Evolutionary conservation across 2,113 vertebrate species (phyloP).

Genomic region (Tragelaphus scriptus): DNA sequence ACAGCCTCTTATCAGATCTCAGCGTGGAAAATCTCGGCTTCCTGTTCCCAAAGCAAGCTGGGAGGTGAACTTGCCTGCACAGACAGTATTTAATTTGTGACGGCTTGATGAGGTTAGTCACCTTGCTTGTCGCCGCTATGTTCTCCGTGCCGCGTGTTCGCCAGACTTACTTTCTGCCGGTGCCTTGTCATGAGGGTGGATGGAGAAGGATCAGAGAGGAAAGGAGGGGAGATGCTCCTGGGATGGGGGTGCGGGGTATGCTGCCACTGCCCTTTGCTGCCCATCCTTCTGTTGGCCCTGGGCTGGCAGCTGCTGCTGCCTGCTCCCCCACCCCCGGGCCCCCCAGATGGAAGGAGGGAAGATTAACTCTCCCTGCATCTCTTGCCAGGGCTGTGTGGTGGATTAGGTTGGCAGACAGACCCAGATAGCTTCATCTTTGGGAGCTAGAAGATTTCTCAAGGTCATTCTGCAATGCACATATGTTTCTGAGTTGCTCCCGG

Average conservation of each 20-base stretch:
- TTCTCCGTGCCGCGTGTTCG: neutral
- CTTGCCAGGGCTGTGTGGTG: slow-evolving; percentile 47
- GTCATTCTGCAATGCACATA: neutral
- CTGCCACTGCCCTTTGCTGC: neutral
- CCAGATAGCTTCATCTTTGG: slow-evolving; percentile 54
- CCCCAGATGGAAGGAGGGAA: slow-evolving; percentile 45
- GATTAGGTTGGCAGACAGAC: slow-evolving; percentile 69
- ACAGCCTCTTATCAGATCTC: slow-evolving; percentile 37
- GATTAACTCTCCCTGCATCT: slow-evolving; percentile 61
- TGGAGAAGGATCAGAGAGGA: neutral
- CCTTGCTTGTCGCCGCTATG: slow-evolving; percentile 42
- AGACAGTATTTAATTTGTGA: slow-evolving; percentile 65
- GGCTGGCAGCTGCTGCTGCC: slow-evolving; percentile 24
- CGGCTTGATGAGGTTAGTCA: slow-evolving; percentile 65
- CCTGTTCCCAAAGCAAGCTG: slow-evolving; percentile 20
- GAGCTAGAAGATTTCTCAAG: slow-evolving; percentile 48
- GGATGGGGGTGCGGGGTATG: neutral
- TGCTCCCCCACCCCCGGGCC: neutral
- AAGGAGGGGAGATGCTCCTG: neutral
- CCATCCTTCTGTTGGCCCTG: neutral
- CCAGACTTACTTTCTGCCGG: neutral
- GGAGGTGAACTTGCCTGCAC: slow-evolving; percentile 14
- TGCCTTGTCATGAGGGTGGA: slow-evolving; percentile 20
- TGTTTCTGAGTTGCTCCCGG: neutral
- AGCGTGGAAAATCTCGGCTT: neutral